These are phyloP conservation scores for Mellivora capensis DNA, from an alignment of 2,113 vertebrate species.

Conservation along the genomic window DNA sequence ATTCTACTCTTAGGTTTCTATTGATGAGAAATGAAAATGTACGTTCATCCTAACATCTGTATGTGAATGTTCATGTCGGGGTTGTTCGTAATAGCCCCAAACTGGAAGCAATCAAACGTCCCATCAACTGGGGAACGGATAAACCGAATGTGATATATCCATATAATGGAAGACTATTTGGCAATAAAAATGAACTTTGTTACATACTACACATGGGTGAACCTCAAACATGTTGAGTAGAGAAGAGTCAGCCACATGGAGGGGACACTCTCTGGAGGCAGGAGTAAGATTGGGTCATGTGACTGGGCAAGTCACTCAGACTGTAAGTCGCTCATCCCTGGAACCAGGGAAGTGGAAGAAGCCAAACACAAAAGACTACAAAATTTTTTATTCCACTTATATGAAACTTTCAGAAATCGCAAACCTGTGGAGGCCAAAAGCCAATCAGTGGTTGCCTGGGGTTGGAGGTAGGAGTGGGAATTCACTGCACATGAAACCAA, in stretches of 20 bases:
- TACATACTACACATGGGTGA: not conserved
- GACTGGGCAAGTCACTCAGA: too few species aligned
- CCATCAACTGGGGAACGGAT: not conserved
- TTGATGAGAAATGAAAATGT: not conserved
- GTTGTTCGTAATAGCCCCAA: not conserved
- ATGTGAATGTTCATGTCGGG: not conserved
- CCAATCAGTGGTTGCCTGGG: not conserved
- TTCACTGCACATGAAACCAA: not conserved
- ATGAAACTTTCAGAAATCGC: not conserved
- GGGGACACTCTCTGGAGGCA: too few species aligned
- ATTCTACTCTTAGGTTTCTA: not conserved
- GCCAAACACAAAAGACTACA: not conserved
- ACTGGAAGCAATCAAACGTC: not conserved
- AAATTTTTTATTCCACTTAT: not conserved
- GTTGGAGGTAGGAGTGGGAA: not conserved
- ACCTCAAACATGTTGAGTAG: not conserved
- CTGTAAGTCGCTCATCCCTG: too few species aligned
- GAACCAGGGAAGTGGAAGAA: too few species aligned
- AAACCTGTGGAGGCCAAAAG: not conserved
- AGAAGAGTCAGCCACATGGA: too few species aligned
- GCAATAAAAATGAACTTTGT: conserved; percentile 23
- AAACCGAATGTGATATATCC: not conserved
- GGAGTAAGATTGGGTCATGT: too few species aligned
- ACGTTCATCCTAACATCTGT: not conserved
- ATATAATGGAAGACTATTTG: not conserved